Evolutionary conservation across 2,797 vertebrate species (phyloP).

Genomic region (Cryptoprocta ferox): DNA sequence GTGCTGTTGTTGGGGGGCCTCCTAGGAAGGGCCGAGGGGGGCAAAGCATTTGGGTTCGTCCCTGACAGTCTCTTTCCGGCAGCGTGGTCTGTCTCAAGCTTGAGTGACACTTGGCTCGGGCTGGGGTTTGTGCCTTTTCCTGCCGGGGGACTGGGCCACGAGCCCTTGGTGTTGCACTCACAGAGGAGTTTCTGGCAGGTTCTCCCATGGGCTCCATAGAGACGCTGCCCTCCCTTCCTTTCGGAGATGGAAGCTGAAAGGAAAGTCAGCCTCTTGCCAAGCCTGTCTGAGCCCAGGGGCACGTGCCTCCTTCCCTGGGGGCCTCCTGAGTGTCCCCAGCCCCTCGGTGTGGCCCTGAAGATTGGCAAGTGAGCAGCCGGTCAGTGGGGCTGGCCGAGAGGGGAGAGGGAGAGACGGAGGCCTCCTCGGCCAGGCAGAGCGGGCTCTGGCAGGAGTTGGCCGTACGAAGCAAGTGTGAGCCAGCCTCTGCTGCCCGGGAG

Average conservation of each 20-base stretch:
- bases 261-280: neutral
- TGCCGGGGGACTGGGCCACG: neutral
- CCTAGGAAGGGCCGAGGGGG: neutral
- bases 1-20: neutral
- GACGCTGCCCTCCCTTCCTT: neutral
- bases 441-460: neutral
- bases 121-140: neutral
- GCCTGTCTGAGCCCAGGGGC: neutral
- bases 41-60: neutral
- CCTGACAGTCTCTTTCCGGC: neutral
- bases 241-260: neutral
- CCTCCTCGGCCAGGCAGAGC: neutral
- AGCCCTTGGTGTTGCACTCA: neutral
- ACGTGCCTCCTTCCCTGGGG: neutral
- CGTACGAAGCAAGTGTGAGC: neutral
- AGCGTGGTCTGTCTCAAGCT: neutral
- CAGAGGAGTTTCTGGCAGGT: neutral
- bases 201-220: neutral
- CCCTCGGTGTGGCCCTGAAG: neutral
- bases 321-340: neutral
- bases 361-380: neutral
- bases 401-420: neutral
- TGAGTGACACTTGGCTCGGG: neutral
- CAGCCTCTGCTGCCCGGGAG: neutral
- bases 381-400: neutral